phyloP scores from a whole-genome alignment of 2,113 vertebrate genomes.

The Pipra filicauda region DNA sequence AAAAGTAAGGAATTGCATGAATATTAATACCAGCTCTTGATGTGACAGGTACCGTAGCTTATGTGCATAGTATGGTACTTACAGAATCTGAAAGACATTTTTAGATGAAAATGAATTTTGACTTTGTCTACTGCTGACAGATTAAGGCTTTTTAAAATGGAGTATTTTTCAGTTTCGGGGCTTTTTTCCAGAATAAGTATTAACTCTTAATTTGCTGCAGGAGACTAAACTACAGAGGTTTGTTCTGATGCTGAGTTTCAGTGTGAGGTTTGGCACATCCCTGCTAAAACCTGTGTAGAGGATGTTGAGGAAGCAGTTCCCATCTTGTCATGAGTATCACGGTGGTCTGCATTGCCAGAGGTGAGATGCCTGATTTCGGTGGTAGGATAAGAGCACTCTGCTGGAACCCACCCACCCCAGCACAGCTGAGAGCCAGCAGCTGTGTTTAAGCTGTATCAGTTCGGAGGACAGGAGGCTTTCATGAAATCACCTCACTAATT shows the following conservation, averaged over 20 bases:
- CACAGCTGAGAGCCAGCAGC: neutral
- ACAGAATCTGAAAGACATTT: neutral
- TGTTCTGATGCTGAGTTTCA: neutral
- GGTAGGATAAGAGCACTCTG: neutral
- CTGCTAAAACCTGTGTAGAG: neutral
- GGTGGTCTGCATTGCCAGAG: neutral
- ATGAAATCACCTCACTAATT: neutral
- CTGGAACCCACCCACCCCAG: neutral
- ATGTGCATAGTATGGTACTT: neutral
- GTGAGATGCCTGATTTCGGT: neutral
- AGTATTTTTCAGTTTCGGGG: neutral
- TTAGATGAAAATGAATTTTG: slow-evolving; percentile 26
- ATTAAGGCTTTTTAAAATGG: slow-evolving; percentile 21
- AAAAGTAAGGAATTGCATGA: slow-evolving; percentile 1
- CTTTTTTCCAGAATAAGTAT: neutral
- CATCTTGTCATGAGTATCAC: neutral
- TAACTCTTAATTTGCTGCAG: neutral
- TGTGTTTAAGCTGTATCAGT: neutral
- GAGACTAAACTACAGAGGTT: neutral
- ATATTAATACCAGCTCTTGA: slow-evolving; percentile 27
- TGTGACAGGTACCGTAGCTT: neutral
- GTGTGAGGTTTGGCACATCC: neutral
- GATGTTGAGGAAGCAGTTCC: neutral
- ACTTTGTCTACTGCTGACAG: slow-evolving; percentile 18
- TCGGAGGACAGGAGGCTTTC: neutral